Conservation (phyloP, 2,888 invertebrate species). For the Phengaris arion region DNA sequence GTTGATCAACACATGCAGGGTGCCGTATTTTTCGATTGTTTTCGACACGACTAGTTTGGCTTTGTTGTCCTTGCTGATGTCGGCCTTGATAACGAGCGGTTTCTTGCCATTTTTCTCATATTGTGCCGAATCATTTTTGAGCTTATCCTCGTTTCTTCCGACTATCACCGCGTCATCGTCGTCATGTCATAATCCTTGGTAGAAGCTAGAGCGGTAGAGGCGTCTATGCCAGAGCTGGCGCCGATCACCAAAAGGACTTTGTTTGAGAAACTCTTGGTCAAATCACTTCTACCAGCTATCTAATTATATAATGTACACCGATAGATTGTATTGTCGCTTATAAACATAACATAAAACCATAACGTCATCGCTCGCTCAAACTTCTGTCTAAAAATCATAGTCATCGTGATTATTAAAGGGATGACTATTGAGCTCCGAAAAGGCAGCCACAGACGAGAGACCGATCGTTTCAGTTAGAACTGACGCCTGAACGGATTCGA, state of each 20-base stretch:
- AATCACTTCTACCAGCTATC: neutral
- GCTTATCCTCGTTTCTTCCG: slow-evolving; percentile 53
- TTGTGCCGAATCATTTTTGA: slow-evolving; percentile 46
- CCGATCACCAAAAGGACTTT: slow-evolving; percentile 60
- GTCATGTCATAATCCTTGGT: slow-evolving; percentile 41
- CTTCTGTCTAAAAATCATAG: too few species aligned
- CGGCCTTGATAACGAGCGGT: slow-evolving; percentile 46
- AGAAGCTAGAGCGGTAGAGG: slow-evolving; percentile 48
- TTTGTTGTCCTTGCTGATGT: slow-evolving; percentile 47
- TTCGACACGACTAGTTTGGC: slow-evolving; percentile 41
- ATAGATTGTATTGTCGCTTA: too few species aligned
- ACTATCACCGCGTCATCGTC: slow-evolving; percentile 53
- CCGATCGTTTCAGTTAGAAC: too few species aligned
- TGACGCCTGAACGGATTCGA: too few species aligned
- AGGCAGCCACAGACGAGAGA: too few species aligned
- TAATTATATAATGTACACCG: neutral
- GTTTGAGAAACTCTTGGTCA: slow-evolving; percentile 51
- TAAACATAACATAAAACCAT: too few species aligned
- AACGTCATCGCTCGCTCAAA: too few species aligned
- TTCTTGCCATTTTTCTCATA: slow-evolving; percentile 45
- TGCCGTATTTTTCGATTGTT: slow-evolving; percentile 47
- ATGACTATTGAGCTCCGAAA: too few species aligned
- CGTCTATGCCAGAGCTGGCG: slow-evolving; percentile 60
- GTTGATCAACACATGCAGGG: slow-evolving; percentile 52
- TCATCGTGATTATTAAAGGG: too few species aligned